Conservation (phyloP, 2,113 vertebrate species). For the Bucco capensis region DNA sequence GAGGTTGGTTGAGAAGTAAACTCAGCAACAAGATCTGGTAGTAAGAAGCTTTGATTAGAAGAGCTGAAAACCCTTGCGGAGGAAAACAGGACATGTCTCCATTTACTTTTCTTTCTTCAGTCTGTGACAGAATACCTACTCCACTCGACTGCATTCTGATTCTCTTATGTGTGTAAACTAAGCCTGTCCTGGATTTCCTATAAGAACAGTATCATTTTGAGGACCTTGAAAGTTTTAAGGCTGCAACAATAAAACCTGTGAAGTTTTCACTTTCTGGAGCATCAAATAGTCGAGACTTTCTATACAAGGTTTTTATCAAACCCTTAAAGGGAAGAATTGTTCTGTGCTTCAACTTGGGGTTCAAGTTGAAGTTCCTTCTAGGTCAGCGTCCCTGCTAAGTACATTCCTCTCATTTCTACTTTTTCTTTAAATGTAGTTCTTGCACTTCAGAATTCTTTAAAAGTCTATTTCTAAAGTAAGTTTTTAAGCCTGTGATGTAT, state of each 20-base stretch:
- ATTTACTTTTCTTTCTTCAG: background rate
- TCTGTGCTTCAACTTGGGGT: slow-evolving; percentile 28
- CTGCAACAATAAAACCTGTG: background rate
- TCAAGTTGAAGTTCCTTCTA: slow-evolving; percentile 43
- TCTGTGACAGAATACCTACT: accelerated
- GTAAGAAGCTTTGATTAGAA: background rate
- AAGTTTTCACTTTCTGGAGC: slow-evolving; percentile 28
- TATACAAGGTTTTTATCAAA: background rate
- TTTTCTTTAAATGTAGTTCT: slow-evolving; percentile 42
- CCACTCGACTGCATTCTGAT: background rate
- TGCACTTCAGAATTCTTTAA: slow-evolving; percentile 40
- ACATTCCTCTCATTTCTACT: slow-evolving; percentile 35
- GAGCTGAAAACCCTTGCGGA: background rate
- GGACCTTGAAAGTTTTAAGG: slow-evolving; percentile 6
- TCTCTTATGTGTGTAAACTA: background rate
- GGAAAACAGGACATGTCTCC: background rate
- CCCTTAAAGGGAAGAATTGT: slow-evolving; percentile 7
- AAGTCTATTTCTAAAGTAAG: slow-evolving; percentile 23
- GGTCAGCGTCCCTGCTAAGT: slow-evolving; percentile 55
- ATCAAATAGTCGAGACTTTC: slow-evolving; percentile 25
- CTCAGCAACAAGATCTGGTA: background rate
- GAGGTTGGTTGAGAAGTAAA: background rate
- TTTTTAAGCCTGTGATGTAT: slow-evolving; percentile 32
- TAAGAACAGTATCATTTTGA: background rate
- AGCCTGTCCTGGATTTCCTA: background rate